Conservation (phyloP, 2,113 vertebrate genomes). For the Neolamprologus ventralis region DNA sequence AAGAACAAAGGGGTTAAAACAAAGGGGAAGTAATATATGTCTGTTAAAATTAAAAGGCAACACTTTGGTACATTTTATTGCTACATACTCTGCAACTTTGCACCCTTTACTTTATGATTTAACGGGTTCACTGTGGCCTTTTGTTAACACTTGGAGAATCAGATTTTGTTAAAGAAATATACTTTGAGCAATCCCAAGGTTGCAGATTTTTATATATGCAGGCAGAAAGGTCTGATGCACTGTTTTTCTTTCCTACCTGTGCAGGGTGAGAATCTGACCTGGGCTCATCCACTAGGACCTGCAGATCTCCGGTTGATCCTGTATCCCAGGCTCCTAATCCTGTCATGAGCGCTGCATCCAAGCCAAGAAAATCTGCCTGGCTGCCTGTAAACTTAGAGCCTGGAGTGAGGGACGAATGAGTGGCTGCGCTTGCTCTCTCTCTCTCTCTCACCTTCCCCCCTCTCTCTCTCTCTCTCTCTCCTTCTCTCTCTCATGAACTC, state of each 20-base stretch:
- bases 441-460: background rate
- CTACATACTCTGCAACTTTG: background rate
- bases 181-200: background rate
- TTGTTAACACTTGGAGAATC: background rate
- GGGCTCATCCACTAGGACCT: conserved; percentile 46
- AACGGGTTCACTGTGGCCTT: background rate
- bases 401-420: conserved; percentile 32
- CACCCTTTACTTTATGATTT: background rate
- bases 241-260: conserved; percentile 40
- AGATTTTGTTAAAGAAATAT: background rate
- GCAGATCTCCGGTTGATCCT: conserved; percentile 63
- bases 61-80: background rate
- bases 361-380: conserved; percentile 59
- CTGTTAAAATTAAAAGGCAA: background rate
- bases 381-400: conserved; percentile 40
- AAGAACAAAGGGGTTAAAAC: background rate
- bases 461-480: background rate
- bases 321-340: conserved; percentile 62
- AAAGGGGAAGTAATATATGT: background rate
- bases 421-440: conserved; percentile 14
- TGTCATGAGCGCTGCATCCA: conserved; percentile 61
- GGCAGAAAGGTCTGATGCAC: background rate
- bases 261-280: conserved; percentile 46
- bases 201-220: background rate
- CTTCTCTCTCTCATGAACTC: background rate